Evolutionary conservation across 1,140 invertebrate genomes (phyloP), one percentile per base, ranked within the genome.

Genomic region (Acromyrmex heyeri): DNA sequence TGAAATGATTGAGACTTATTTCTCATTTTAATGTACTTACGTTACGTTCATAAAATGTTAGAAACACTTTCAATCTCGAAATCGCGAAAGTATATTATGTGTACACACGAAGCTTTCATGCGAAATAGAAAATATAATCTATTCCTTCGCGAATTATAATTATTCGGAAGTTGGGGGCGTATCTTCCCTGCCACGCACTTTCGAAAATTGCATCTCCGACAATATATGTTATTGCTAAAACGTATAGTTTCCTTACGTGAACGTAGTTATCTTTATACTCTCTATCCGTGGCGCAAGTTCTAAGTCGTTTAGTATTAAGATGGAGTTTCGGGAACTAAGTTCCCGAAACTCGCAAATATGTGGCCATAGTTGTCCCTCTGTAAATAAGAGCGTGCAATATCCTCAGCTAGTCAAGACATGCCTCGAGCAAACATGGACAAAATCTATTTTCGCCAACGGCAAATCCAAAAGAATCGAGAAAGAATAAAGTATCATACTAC

Each of bases 231-330:
- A 67, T 69, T 44, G 50, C 62, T 59, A 57, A 70, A 79, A 79
- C 77, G 53, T 38, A 86, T 82, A 81, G 85, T 86, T 86, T 70
- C 64, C 67, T 44, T 59, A 44, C 55, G 65, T 72, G 53, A 44
- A 21, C 77, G 44, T 70, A 86, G 77, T 83, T 83, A 82, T 83
- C 86, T 83, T 85, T 75, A 73, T 85, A 65, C 18, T 57, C 50
- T 85, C 78, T 72, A 72, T 79, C 75, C 65, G 44, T 61, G 21
- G 69, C 53, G 10, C 69, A 65, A 82, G 57, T 83, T 82, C 50
- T 86, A 87, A 83, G 64, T 69, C 86, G 48, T 83, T 72, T 73
- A 87, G 34, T 67, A 83, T 83, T 82, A 87, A 87, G 61, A 82
- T 30, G 30, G 27, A 87, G 86, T 83, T 87, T 18, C 72, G 16